phyloP scores from a whole-genome alignment of 2,888 invertebrate species.

The Limnephilus lunatus region DNA sequence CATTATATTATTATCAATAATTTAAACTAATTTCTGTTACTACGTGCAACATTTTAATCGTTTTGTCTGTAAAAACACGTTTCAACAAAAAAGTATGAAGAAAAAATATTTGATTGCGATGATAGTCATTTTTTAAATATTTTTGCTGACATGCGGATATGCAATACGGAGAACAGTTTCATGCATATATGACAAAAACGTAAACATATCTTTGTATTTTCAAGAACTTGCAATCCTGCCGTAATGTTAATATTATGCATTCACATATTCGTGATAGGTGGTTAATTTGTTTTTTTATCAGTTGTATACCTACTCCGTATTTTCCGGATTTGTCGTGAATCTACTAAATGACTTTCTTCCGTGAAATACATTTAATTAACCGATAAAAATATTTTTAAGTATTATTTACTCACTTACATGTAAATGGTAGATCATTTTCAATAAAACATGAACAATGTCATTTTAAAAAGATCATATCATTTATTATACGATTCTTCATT shows the following conservation, averaged over 20 bases:
- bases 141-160: background rate
- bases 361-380: background rate
- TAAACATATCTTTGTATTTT: background rate
- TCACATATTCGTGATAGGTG: background rate
- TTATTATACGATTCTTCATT: background rate
- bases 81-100: background rate
- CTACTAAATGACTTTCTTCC: background rate
- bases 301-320: background rate
- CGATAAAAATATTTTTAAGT: background rate
- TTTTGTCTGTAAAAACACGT: background rate
- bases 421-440: background rate
- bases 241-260: no score
- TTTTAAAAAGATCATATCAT: background rate
- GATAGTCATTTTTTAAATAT: background rate
- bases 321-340: background rate
- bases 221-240: background rate
- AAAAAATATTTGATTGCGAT: background rate
- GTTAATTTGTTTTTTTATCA: background rate
- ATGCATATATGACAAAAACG: background rate
- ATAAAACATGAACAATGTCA: background rate
- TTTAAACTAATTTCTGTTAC: background rate
- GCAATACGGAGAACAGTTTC: background rate
- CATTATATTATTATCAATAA: background rate
- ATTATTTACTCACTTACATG: background rate
- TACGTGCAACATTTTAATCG: background rate